Conservation (phyloP, 2,113 vertebrate species). For the Apteryx mantelli region DNA sequence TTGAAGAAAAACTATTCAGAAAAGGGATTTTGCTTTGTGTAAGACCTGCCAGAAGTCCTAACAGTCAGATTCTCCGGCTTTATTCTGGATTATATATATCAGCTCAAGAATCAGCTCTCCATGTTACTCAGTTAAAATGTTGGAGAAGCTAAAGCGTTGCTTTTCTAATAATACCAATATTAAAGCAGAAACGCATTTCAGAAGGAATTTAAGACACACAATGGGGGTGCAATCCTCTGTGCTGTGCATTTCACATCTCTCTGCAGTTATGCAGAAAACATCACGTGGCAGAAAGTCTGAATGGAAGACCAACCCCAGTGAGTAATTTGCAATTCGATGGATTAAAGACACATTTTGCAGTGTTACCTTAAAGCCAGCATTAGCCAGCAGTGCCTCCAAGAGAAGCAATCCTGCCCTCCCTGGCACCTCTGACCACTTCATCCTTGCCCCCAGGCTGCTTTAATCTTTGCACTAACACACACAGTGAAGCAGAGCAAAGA, state of each 20-base stretch:
- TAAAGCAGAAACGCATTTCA: neutral
- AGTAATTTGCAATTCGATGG: neutral
- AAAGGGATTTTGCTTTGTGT: neutral
- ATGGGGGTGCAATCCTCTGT: neutral
- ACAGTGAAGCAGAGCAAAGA: neutral
- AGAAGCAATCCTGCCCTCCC: neutral
- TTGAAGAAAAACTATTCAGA: neutral
- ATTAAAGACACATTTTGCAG: neutral
- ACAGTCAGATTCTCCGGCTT: neutral
- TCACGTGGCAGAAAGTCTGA: accelerated
- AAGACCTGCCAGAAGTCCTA: neutral
- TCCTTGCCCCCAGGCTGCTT: neutral
- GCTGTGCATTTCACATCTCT: neutral
- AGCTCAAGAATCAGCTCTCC: neutral
- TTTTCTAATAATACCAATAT: neutral
- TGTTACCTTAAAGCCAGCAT: neutral
- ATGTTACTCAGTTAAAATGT: neutral
- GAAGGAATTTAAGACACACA: neutral
- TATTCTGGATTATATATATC: neutral
- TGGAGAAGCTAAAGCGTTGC: neutral
- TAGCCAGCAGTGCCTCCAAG: accelerated
- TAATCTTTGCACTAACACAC: accelerated
- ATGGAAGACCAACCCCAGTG: neutral
- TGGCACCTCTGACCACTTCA: neutral
- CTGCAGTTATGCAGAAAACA: neutral